Percentiles rank a stretch among this genome's conserved stretches.
phyloP scores from a whole-genome alignment of 37 sponge, comb jelly and placozoan species.

The Haliclona indistincta region DNA sequence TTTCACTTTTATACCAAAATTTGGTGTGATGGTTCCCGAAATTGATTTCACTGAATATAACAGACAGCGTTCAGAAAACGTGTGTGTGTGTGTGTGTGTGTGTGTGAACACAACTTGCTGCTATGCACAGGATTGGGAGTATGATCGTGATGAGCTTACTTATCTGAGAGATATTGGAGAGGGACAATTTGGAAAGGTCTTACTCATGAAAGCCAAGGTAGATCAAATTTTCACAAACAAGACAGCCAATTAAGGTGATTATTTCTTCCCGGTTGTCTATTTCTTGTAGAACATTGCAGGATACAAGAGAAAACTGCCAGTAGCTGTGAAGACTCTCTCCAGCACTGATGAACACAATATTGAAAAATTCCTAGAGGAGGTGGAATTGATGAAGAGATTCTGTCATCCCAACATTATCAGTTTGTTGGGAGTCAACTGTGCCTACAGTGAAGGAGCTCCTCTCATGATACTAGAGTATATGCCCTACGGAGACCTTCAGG shows the following conservation, averaged over 20 bases:
- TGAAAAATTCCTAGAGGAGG: slow-evolving; percentile 53
- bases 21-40: slow-evolving; percentile 29
- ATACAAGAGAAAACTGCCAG: slow-evolving; percentile 37
- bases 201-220: slow-evolving; percentile 71
- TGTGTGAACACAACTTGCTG: not conserved
- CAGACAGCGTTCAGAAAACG: not conserved
- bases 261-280: too few relatives aligned
- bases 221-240: too few relatives aligned
- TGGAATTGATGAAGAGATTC: slow-evolving; percentile 69
- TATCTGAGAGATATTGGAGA: slow-evolving; percentile 70
- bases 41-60: slow-evolving; percentile 39
- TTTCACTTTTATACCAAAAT: slow-evolving; percentile 20
- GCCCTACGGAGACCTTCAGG: slow-evolving; percentile 67
- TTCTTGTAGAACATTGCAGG: slow-evolving; percentile 50
- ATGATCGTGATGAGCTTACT: slow-evolving; percentile 36
- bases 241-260: too few relatives aligned
- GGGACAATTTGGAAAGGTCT: slow-evolving; percentile 77
- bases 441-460: slow-evolving; percentile 72
- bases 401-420: slow-evolving; percentile 70
- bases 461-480: slow-evolving; percentile 77
- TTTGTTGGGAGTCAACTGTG: too few relatives aligned
- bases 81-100: too few relatives aligned
- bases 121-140: slow-evolving; percentile 45
- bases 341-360: slow-evolving; percentile 29
- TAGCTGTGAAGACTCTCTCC: slow-evolving; percentile 71